Base-by-base conservation (phyloP, 2,888 invertebrate genomes). In the Lasioglossum zephyrum region DNA sequence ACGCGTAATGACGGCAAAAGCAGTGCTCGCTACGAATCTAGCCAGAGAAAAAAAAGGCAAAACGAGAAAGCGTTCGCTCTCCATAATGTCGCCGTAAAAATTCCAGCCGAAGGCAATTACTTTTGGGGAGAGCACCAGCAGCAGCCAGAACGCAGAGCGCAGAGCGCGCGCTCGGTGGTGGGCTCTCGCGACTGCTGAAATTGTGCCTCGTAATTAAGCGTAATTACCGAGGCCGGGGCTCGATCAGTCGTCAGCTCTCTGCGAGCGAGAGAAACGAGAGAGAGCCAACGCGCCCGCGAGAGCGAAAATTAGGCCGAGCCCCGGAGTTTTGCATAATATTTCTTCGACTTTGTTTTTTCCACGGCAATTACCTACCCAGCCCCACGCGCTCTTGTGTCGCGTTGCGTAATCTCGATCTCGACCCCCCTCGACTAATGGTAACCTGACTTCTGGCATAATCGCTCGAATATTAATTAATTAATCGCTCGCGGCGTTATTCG, bases 191-290 rank as follows among this genome's bases (percentile, higher is more conserved):
- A 73, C 73, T 36, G 75, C 9, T 78, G 84, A 80, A 82, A 79
- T 82, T 79, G 79, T 81, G 74, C 79, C 81, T 83, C 84, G 82
- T 88, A 88, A 90, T 90, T 90, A 90, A 90, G 70, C 72, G 82
- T 87, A 90, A 90, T 90, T 88, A 87, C 84, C 81, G 78, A 78
- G 63, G 22, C 63, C n/a, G 72, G 72, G 6, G 88, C 86, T 78
- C 85, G 90, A 86, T 90, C 88, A 87, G 85, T 84, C 89, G 88
- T 84, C 87, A 82, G 73, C 49, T 49, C 76, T 63, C 63, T n/a
- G 31, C 63, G 16, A n/a, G 53, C 22, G 79, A 41, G 53, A 53
- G 13, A 1, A 60, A 69, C 16, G 4, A 47, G 47, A 13, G 47
- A 53, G 53, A 22, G 22, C 22, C 77, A 80, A 85, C 76, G 31